phyloP scores from a whole-genome alignment of 2,113 vertebrate genomes.

The Pelecanus crispus region DNA sequence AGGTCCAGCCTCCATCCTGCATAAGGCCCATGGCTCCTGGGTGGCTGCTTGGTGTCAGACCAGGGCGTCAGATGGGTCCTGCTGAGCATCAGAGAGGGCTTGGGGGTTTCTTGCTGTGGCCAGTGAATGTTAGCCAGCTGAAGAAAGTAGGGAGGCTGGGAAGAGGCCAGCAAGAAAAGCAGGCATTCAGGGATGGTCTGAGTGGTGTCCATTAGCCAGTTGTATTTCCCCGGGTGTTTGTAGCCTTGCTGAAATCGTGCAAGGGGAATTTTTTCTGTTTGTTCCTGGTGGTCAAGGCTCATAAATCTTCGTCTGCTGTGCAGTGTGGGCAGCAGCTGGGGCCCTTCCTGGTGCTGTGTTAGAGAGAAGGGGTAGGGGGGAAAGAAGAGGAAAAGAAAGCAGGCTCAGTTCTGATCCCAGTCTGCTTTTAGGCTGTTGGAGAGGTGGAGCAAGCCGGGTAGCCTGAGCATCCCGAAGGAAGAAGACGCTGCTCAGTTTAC shows the following conservation, averaged over 20 bases:
- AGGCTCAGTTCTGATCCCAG: background rate
- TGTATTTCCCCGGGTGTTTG: background rate
- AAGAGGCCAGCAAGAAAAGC: background rate
- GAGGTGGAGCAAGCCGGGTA: background rate
- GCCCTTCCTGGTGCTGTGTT: background rate
- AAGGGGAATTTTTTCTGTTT: background rate
- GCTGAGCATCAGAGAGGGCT: background rate
- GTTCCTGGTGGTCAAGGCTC: background rate
- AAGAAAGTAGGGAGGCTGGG: background rate
- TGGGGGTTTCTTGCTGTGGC: background rate
- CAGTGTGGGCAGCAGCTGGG: background rate
- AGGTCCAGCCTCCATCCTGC: background rate
- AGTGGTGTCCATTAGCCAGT: background rate
- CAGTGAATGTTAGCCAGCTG: background rate
- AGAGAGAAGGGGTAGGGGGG: background rate
- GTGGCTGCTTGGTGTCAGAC: background rate
- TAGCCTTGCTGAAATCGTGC: background rate
- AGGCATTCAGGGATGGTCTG: fast-evolving
- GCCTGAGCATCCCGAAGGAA: background rate
- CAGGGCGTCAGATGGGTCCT: background rate
- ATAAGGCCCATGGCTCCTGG: background rate
- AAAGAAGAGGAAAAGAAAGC: background rate
- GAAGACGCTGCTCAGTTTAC: background rate
- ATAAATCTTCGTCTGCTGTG: background rate
- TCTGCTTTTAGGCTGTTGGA: background rate